Evolutionary conservation across 2,113 vertebrate genomes (phyloP).

Genomic region (Pomatostomus ruficeps): DNA sequence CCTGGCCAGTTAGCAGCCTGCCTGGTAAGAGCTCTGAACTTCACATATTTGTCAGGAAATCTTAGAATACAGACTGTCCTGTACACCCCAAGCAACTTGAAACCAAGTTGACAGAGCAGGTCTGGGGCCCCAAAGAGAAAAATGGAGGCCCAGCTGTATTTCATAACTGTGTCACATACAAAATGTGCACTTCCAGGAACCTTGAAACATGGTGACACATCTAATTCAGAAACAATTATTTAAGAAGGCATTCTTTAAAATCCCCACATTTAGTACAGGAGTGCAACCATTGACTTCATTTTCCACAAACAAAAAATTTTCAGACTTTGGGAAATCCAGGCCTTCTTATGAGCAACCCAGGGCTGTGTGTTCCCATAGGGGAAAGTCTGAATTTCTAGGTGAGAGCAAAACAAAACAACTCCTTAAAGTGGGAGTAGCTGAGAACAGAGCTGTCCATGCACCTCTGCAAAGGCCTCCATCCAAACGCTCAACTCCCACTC

Average conservation of each 20-base stretch:
- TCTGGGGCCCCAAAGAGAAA: neutral
- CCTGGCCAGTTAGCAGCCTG: neutral
- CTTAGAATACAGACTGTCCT: neutral
- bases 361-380: neutral
- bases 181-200: neutral
- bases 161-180: neutral
- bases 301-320: neutral
- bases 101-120: neutral
- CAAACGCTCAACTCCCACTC: neutral
- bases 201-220: neutral
- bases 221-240: neutral
- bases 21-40: neutral
- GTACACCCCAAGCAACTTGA: neutral
- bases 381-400: neutral
- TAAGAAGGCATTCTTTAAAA: neutral
- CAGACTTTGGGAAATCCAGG: neutral
- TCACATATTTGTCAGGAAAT: neutral
- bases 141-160: neutral
- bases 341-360: neutral
- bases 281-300: neutral
- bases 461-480: neutral
- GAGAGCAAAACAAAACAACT: neutral
- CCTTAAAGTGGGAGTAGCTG: neutral
- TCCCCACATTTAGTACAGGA: neutral
- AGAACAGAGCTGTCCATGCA: neutral